Conservation (phyloP, 2,888 invertebrate species). For the Empis livida region DNA sequence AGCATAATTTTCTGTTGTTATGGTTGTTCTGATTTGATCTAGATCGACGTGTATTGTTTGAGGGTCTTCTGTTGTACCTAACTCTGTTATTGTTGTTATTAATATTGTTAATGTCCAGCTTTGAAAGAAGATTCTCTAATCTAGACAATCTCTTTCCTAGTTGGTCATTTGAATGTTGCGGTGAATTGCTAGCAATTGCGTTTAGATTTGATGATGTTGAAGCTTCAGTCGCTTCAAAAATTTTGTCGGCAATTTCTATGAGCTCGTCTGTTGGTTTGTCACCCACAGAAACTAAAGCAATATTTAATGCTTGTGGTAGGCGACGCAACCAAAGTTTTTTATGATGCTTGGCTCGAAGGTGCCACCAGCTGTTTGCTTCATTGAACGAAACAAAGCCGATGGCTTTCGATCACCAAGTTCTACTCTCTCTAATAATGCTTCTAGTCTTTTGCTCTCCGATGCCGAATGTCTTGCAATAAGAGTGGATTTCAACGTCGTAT, state of each 20-base stretch:
- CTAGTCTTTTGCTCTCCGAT: constrained; percentile 3
- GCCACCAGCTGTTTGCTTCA: constrained; percentile 3
- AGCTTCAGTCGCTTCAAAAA: constrained; percentile 2
- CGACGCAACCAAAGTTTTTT: constrained; percentile 3
- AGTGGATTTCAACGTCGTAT: background rate
- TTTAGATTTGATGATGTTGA: background rate
- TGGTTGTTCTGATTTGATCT: background rate
- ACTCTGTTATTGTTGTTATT: constrained; percentile 2
- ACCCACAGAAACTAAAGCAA: constrained; percentile 3
- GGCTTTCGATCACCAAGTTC: constrained; percentile 5
- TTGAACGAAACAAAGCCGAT: constrained; percentile 1
- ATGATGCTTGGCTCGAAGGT: background rate
- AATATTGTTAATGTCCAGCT: no score
- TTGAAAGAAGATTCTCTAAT: background rate
- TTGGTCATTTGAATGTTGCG: background rate
- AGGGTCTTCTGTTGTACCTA: background rate
- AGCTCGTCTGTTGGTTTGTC: constrained; percentile 3
- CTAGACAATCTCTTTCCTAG: background rate
- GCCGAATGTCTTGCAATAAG: constrained; percentile 1
- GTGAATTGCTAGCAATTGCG: background rate
- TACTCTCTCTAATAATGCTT: constrained; percentile 1
- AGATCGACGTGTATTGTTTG: background rate
- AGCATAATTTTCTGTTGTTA: background rate
- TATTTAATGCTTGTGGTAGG: constrained; percentile 3
- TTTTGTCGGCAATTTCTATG: constrained; percentile 3